Evolutionary conservation across 2,797 vertebrate genomes (phyloP), one percentile per base, ranked within the genome.

Genomic region (Falco columbarius): DNA sequence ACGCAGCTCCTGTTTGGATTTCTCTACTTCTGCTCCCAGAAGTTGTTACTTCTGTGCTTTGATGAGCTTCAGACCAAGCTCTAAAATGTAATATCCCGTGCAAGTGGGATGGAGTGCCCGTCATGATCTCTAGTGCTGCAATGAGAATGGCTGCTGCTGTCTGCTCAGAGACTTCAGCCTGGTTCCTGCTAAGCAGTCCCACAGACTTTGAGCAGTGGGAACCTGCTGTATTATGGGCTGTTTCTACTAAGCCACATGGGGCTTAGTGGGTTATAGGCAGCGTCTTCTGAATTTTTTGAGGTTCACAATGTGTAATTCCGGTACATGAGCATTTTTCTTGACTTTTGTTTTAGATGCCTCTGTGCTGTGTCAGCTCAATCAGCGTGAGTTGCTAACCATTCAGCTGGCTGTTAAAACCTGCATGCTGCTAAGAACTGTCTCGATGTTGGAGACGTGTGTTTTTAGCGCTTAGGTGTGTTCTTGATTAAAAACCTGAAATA

Each of bases 101-200:
- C 5, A 75, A 49, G 32, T 3, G 23, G 47, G 47, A 49, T 51
- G 77, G 38, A 38, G 47, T 1, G 3, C 10, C 44, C 26, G 3
- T 30, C 0, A 0, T 23, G 58, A 6, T 52, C 11, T 18, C 44
- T 38, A 11, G 30, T 26, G 66, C 19, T 47, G 2, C 19, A 49
- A 14, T 24, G 40, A 38, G 32, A 49, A 52, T 52, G 49, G 15
- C 24, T 89, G 75, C 81, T 70, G 24, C 40, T 55, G 30, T 38
- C 26, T 89, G 27, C 29, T 32, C 27, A 15, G 70, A 34, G 30
- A 1, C 22, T 65, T 75, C 34, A 34, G 23, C 46, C 46, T 23
- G 10, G 22, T 15, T 72, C 8, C 46, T 83, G 65, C 32, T 66
- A 2, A 54, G 32, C 7, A 44, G 7, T 12, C 17, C 9, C 12